Evolutionary conservation across 2,797 vertebrate genomes (phyloP).

Genomic region (Anas flavirostris): DNA sequence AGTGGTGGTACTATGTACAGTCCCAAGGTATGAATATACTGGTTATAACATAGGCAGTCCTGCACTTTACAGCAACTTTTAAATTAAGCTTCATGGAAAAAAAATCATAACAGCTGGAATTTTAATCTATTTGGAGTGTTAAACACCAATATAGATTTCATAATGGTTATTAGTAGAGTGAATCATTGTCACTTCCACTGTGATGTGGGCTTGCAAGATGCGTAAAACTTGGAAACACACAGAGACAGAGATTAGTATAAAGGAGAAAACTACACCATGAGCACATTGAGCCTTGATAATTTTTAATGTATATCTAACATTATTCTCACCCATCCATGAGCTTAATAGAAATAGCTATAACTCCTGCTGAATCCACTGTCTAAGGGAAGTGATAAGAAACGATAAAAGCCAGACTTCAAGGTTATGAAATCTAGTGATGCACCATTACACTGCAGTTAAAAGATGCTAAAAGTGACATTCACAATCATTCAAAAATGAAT

Average conservation of each 20-base stretch:
- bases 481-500: background rate
- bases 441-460: constrained; percentile 47
- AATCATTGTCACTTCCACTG: accelerated
- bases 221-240: background rate
- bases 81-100: background rate
- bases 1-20: background rate
- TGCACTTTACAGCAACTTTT: background rate
- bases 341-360: background rate
- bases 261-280: background rate
- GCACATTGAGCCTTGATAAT: background rate
- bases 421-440: constrained; percentile 11
- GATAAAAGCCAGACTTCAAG: constrained; percentile 10
- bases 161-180: background rate
- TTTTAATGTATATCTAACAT: background rate
- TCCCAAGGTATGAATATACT: background rate
- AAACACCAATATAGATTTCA: background rate
- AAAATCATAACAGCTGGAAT: background rate
- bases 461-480: constrained; percentile 25
- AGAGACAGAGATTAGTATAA: background rate
- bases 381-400: constrained; percentile 6
- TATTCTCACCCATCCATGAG: background rate
- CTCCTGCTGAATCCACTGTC: background rate
- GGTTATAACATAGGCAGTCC: background rate
- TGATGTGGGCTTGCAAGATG: background rate
- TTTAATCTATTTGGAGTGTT: background rate